Percentiles rank a stretch among this genome's conserved stretches.
phyloP scores from a whole-genome alignment of 2,113 vertebrate genomes.

The Macrotis lagotis region DNA sequence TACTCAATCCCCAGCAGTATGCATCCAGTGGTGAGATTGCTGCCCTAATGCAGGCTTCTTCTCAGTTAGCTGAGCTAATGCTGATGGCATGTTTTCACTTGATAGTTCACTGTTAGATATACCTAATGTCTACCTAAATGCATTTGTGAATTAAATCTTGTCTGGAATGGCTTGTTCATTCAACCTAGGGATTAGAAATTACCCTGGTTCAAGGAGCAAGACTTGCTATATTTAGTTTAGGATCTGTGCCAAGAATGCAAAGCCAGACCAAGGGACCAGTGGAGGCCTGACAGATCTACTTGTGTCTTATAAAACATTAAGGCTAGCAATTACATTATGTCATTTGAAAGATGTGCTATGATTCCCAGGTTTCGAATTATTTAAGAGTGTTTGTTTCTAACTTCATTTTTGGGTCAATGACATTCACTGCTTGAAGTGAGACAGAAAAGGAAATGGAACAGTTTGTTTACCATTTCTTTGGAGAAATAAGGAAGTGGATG shows the following conservation, averaged over 20 bases:
- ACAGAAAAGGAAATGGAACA: background rate
- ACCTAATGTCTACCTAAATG: conserved; percentile 66
- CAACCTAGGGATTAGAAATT: conserved; percentile 69
- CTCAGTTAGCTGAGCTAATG: conserved; percentile 63
- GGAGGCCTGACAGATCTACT: conserved; percentile 22
- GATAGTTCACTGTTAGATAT: conserved; percentile 40
- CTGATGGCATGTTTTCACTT: conserved; percentile 59
- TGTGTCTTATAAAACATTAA: conserved; percentile 39
- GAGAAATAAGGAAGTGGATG: conserved; percentile 22
- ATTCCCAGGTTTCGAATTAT: conserved; percentile 47
- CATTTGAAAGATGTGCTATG: conserved; percentile 21
- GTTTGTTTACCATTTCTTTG: conserved; percentile 43
- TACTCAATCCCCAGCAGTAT: conserved; percentile 70
- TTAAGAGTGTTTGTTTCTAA: conserved; percentile 33
- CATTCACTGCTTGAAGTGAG: conserved; percentile 38
- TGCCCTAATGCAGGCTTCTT: conserved; percentile 67
- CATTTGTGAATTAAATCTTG: conserved; percentile 71
- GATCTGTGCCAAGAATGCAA: conserved; percentile 54
- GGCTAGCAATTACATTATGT: conserved; percentile 38
- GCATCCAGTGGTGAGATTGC: conserved; percentile 58
- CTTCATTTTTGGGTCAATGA: conserved; percentile 37
- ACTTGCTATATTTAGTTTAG: conserved; percentile 69
- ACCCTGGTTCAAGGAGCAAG: conserved; percentile 64
- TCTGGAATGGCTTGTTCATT: conserved; percentile 64
- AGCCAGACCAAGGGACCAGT: conserved; percentile 41